Base-by-base conservation (phyloP, 2,113 vertebrate genomes). In the Trinectes maculatus region DNA sequence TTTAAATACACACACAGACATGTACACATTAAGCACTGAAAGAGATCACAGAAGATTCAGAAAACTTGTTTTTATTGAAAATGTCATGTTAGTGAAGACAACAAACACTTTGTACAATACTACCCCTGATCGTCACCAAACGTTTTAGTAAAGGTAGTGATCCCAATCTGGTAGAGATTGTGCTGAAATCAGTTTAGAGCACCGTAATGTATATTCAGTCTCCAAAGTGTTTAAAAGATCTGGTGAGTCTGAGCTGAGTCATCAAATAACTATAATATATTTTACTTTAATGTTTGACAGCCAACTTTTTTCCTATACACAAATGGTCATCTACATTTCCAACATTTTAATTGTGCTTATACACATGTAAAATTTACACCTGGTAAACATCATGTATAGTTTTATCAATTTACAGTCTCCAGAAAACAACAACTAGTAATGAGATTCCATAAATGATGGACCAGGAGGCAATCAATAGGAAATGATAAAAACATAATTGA, bases 51-150 rank as follows among this genome's bases (percentile, higher is more conserved):
- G 36, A 52, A 10, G 52, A 56, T 82, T 74, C 63, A 75, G 62
- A 81, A 79, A 85, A 87, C 26, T 22, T 9, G 54, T 11, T 49
- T 77, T 87, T 91, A 9, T 86, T 84, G 75, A 87, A 90, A 90
- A 89, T 57, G 29, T 70, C 55, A 71, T 11, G 15, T 79, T 49
- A 77, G 48, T 36, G 53, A 63, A 72, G 61, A 72, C 56, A 24
- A 37, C 7, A 48, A 47, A 70, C 73, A 63, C 53, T 21, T 60
- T 54, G 68, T 44, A 61, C 10, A 71, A 56, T 61, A 34, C 31
- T 64, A 36, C 26, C 55, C 31, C 39, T 64, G 31, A 28, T 36
- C n/a, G 51, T 53, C 34, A 42, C 24, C 46, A 22, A 48, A 75
- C 51, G 46, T 22, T 39, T 57, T 22, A 46, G 28, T 57, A 13